A percentile compares a stretch with the other conserved stretches of the same genome.
Conservation (phyloP, 1,140 invertebrate species). For the Temnothorax curvispinosus region DNA sequence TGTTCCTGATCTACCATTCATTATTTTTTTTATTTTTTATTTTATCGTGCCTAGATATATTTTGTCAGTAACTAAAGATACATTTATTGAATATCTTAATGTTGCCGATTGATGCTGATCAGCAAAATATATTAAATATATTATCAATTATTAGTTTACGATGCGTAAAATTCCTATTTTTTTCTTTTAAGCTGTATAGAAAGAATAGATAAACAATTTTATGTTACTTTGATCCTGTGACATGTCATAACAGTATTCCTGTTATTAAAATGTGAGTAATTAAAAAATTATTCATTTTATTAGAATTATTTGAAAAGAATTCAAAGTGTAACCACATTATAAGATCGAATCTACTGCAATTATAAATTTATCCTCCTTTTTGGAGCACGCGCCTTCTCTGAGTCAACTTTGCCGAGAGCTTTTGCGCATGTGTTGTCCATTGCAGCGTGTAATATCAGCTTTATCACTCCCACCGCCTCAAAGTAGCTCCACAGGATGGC, state of each 20-base stretch:
- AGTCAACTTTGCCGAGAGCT: neutral
- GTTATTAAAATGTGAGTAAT: constrained; percentile 14
- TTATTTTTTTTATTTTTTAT: neutral
- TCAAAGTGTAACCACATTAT: neutral
- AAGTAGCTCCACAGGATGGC: neutral
- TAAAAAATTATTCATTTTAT: neutral
- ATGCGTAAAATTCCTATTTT: neutral
- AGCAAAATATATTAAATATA: neutral
- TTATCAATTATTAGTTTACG: neutral
- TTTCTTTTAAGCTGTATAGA: neutral
- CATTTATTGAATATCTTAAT: neutral
- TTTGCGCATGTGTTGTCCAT: constrained; percentile 31
- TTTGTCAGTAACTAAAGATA: neutral
- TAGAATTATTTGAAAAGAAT: neutral
- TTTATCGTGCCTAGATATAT: neutral
- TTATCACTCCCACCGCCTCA: constrained; percentile 4
- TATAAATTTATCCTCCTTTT: neutral
- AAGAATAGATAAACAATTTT: neutral
- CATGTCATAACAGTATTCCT: neutral
- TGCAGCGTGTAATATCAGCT: constrained; percentile 15
- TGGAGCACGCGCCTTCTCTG: neutral
- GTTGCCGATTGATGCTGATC: neutral
- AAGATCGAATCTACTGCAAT: neutral
- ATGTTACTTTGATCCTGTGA: too few species aligned
- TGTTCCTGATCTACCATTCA: neutral